phyloP scores from a whole-genome alignment of 2,113 vertebrate genomes.

The Callipepla squamata region DNA sequence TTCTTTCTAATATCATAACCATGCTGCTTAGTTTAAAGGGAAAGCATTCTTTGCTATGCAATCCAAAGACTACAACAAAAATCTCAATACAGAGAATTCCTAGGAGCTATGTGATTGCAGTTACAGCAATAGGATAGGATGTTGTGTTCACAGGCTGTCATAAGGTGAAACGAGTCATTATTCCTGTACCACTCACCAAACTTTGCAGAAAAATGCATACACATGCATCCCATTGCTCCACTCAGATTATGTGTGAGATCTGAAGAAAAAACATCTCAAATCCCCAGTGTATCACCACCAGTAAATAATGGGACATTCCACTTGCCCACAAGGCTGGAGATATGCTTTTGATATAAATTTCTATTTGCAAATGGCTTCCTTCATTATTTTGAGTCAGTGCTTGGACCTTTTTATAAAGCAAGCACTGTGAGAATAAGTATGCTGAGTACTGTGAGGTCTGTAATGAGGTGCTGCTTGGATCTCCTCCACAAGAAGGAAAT shows the following conservation, averaged over 20 bases:
- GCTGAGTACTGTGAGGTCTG: neutral
- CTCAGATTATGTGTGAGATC: neutral
- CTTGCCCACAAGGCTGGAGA: neutral
- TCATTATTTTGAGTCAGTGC: neutral
- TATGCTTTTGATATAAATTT: neutral
- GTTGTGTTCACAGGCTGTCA: neutral
- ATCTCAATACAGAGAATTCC: neutral
- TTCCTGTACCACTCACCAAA: neutral
- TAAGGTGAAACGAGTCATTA: neutral
- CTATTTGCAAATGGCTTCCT: neutral
- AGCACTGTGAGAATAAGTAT: neutral
- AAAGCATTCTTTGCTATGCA: neutral
- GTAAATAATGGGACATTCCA: neutral
- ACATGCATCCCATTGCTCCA: neutral
- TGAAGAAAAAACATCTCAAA: neutral
- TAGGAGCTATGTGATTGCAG: neutral
- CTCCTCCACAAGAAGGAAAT: neutral
- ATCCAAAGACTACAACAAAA: neutral
- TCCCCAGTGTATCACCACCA: neutral
- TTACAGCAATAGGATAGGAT: neutral
- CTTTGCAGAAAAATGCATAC: neutral
- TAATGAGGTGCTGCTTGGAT: neutral
- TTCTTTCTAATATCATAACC: neutral
- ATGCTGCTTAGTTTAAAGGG: neutral
- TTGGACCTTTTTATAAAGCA: neutral